Evolutionary conservation across 2,113 vertebrate species (phyloP).

Genomic region (Anolis sagrei): DNA sequence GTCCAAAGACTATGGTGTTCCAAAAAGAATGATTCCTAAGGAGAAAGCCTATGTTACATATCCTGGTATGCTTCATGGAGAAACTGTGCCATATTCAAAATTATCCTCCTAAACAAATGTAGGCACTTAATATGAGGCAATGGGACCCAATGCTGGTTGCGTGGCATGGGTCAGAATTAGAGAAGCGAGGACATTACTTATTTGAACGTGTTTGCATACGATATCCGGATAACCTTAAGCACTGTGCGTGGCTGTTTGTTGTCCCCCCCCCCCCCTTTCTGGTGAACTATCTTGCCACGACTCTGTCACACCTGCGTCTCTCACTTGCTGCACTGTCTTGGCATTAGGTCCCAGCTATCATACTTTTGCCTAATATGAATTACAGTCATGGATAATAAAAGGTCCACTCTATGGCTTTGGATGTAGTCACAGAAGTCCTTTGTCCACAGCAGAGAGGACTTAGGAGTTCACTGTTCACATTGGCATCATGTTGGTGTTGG

Average conservation of each 20-base stretch:
- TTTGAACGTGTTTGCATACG: too few species aligned
- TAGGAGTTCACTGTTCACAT: not conserved
- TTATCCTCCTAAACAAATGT: not conserved
- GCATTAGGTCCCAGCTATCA: too few species aligned
- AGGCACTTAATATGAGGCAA: not conserved
- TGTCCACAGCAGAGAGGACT: not conserved
- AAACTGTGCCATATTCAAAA: not conserved
- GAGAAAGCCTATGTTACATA: not conserved
- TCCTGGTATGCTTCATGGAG: not conserved
- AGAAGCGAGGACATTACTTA: too few species aligned
- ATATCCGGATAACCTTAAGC: too few species aligned
- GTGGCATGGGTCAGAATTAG: too few species aligned
- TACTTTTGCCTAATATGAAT: not conserved
- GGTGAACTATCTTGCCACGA: too few species aligned
- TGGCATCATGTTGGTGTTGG: too few species aligned
- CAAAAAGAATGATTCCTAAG: not conserved
- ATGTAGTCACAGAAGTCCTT: not conserved
- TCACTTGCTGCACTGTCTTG: too few species aligned
- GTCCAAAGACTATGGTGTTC: not conserved
- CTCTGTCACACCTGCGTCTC: too few species aligned
- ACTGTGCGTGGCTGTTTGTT: too few species aligned
- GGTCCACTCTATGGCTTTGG: not conserved
- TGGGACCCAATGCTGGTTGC: too few species aligned
- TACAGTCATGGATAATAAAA: not conserved
- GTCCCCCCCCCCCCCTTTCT: too few species aligned